Base-by-base conservation (phyloP, 2,113 vertebrate species). In the Indicator maculatus region DNA sequence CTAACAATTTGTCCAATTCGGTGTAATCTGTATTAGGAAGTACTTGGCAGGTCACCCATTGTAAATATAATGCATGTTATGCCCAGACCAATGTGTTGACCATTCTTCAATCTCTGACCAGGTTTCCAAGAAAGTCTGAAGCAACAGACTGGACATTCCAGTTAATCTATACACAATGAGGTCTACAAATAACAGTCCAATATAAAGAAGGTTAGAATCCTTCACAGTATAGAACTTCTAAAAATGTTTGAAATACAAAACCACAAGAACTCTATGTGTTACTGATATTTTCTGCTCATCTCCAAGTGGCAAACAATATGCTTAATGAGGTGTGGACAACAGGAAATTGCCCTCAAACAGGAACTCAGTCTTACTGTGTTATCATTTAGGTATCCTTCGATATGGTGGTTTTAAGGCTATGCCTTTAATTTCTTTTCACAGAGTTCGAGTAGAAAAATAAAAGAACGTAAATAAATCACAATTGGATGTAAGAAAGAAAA, bases 231-330 rank as follows among this genome's bases (percentile, higher is more conserved):
- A 47, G 15, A 26, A 41, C 3, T 14, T 77, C 38, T 58, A 6
- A 19, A 66, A 6, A 12, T 4, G 55, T 81, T 50, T 24, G 26
- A 70, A 82, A 66, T 10, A 8, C 11, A n/a, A 5, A 55, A 50
- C 26, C 36, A 28, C 4, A 74, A 58, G 24, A 53, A 11, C 9
- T 63, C 4, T 8, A 31, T 19, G 9, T 39, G 70, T 77, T 28
- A n/a, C 11, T 41, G 12, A 0, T 36, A 59, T 23, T 61, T 69
- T 27, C 5, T 26, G 16, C 17, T 7, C 2, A 1, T 2, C 9
- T n/a, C 58, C 12, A 64, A 20, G 6, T 4, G 3, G 38, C 74
- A 59, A 71, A 58, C 13, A 47, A 8, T 28, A 20, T 38, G 9
- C 2, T 65, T 71, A 66, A 85, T 12, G 21, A 79, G 8, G 7